Base-by-base conservation (phyloP, 2,113 vertebrate species). In the Ramphastos sulfuratus region DNA sequence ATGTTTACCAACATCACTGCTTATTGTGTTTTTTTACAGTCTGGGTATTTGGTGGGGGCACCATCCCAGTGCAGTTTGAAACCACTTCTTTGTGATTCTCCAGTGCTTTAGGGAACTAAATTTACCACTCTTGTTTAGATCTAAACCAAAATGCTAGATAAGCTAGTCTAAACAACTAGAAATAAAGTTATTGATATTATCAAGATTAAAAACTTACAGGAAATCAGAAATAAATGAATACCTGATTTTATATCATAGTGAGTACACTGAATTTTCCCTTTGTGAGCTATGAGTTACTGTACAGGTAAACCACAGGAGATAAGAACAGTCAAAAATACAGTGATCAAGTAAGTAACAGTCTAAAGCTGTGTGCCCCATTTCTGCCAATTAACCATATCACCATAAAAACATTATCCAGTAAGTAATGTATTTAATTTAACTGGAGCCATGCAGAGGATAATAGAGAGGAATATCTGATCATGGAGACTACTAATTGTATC, bases 21-120 rank as follows among this genome's bases (percentile, higher is more conserved):
- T 99, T 55, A 90, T 98, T 1, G 98, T 98, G 20, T 97, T 98
- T 93, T 98, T 98, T 98, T 96, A 98, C 98, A 0, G 97, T 98
- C 86, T 98, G 98, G 98, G 96, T 98, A 2, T 97, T 98, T 15
- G 98, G 23, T 50, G 97, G 98, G 2, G 97, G 97, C 39, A 85
- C 61, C 66, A 52, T 55, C 15, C 23, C 15, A 44, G 64, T 10
- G 56, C 39, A 75, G 25, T 33, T 10, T 64, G 39, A 66, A 77
- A 37, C 12, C 30, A n/a, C 35, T 52, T 42, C 21, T 46, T 9
- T 27, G 27, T 11, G 30, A 71, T 50, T 82, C n/a, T 58, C 15
- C 27, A 7, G 14, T 28, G 54, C 25, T 67, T 37, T 31, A 72
- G n/a, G 55, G 23, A 67, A 55, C 24, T 31, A 31, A 25, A 42